A percentile compares a stretch with the other conserved stretches of the same genome.
phyloP scores from a whole-genome alignment of 1,140 invertebrate genomes.

The Drosophila hydei region DNA sequence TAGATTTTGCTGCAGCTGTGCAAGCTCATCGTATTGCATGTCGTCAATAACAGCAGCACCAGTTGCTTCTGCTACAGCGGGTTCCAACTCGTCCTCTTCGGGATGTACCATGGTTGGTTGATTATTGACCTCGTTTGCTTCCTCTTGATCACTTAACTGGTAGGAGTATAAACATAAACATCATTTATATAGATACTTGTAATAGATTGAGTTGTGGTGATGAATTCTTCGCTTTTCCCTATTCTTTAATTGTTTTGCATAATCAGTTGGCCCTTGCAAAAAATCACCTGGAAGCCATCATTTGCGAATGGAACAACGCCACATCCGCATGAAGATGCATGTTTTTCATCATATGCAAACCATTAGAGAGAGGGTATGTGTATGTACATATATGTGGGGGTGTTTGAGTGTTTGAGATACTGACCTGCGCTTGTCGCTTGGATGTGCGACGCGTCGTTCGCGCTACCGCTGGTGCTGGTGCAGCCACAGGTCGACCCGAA shows the following conservation, averaged over 20 bases:
- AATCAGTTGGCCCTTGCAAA: slow-evolving; percentile 84
- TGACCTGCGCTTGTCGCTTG: slow-evolving; percentile 71
- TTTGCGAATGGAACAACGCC: slow-evolving; percentile 81
- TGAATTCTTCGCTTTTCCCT: not conserved
- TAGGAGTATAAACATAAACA: slow-evolving; percentile 27
- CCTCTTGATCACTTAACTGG: slow-evolving; percentile 67
- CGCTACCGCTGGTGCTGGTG: slow-evolving; percentile 37
- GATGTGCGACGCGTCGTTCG: slow-evolving; percentile 66
- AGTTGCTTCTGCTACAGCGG: not conserved
- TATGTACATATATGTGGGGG: not conserved
- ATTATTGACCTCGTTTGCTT: slow-evolving; percentile 36
- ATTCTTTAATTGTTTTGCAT: slow-evolving; percentile 12
- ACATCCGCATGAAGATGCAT: slow-evolving; percentile 71
- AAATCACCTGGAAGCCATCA: slow-evolving; percentile 73
- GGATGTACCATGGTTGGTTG: slow-evolving; percentile 29
- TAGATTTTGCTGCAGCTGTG: slow-evolving; percentile 33
- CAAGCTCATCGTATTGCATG: slow-evolving; percentile 47
- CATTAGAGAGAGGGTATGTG: not conserved
- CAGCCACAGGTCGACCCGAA: slow-evolving; percentile 66
- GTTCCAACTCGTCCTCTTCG: slow-evolving; percentile 36
- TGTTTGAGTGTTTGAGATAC: slow-evolving; percentile 26
- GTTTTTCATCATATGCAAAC: slow-evolving; percentile 65
- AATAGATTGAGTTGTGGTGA: too few species aligned
- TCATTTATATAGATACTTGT: too few species aligned
- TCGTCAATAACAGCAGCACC: slow-evolving; percentile 16